Base-by-base conservation (phyloP, 2,113 vertebrate species). In the Plecturocebus donacophilus region DNA sequence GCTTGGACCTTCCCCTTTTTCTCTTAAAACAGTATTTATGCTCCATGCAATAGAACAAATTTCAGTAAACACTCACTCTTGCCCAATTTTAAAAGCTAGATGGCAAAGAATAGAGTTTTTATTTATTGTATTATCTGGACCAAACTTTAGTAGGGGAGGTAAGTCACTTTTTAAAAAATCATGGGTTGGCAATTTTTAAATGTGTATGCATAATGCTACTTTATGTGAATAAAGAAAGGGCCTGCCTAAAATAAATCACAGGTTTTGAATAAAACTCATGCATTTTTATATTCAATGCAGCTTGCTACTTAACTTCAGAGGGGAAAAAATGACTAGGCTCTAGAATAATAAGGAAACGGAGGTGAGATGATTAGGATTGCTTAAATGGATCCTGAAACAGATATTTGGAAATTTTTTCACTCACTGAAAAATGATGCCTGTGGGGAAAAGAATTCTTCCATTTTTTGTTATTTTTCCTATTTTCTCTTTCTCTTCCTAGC, bases 251-350 rank as follows among this genome's bases (percentile, higher is more conserved):
- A 85, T 52, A 95, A 95, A 42, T 21, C 45, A 76, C 56, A 71
- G n/a, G 23, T 71, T 96, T 97, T 75, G 9, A 38, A 75, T 90
- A 82, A 96, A 95, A 95, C 19, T 19, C 54, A 40, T 64, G 54
- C 9, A 56, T 64, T 91, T 89, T 47, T n/a, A 70, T n/a, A 49
- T 56, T 30, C 16, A 8, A 1, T 35, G 30, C 64, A 91, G 20
- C 45, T 49, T 81, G 47, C 54, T 17, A 35, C 47, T 98, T 83
- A 40, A 87, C 40, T 85, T 42, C 23, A 61, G 23, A 61, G 35
- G 32, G 70, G 47, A 17, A 83, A 58, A 71, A 56, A 19, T 87
- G 54, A 75, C 32, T 20, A 42, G 38, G 3, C 5, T 19, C 5
- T 58, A 35, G 20, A 56, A 68, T n/a, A 25, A 61, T 58, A 66